Conservation (phyloP, 1,140 invertebrate genomes). For the honey bee (Apis mellifera) region Amel_HAv3.1 CM009931.2:11378001-11378500, state of each 20-base stretch:
- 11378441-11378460: too few species aligned
- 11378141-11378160: not conserved
- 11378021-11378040: conserved; percentile 7
- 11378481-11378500: too few species aligned
- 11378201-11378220: not conserved
- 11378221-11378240: conserved; percentile 24
- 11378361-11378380: too few species aligned
- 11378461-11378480: too few species aligned
- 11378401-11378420: too few species aligned
- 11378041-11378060: not conserved
- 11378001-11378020: not conserved
- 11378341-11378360: not conserved
- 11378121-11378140: not conserved
- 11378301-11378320: not conserved
- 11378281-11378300: not conserved
- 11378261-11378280: not conserved
- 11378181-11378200: conserved; percentile 21
- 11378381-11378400: too few species aligned
- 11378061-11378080: conserved; percentile 15
- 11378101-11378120: conserved; percentile 35
- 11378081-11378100: conserved; percentile 18
- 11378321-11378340: not conserved
- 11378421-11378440: too few species aligned
- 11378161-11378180: not conserved
- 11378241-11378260: conserved; percentile 28